Evolutionary conservation across 2,113 vertebrate species (phyloP), one percentile per base, ranked within the genome.

Genomic region (Aythya baeri): DNA sequence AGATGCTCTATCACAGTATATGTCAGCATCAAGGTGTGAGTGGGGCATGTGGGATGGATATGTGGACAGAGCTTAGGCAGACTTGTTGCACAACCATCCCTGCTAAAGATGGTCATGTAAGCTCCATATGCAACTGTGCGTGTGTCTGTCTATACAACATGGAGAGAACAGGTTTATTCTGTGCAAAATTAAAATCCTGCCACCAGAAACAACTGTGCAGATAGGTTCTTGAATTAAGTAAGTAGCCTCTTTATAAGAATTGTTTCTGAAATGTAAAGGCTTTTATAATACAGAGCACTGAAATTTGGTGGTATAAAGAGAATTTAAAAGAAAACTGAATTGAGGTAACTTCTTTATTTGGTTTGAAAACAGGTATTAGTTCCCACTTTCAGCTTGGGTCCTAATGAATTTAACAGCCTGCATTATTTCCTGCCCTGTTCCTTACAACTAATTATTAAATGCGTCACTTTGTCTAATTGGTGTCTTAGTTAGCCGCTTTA

Each of bases 271-370:
- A 50, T 88, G 58, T 85, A 76, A 25, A 50, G 34, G 54, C 31
- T 91, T 58, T 92, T 41, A 36, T 91, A 74, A 67, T 16, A 32
- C 49, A 66, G 44, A 91, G 16, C 21, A 46, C 25, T 66, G 46
- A 89, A 73, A 7, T 44, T 13, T 58, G 11, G 20, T 26, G 14
- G 2, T 74, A 4, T 84, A 83, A 76, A 77, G 44, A 83, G 27
- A 83, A 72, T 67, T 73, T 73, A 66, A 76, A 93, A 90, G 61
- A 74, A 86, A 92, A 72, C 32, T 55, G 23, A 38, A 4, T 62
- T 52, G n/a, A 86, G 44, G 59, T 31, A 89, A 75, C 8, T 3
- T 84, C 44, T 92, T 83, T 81, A 70, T 95, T 88, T 95, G 67
- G 44, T 67, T 92, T 89, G 74, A 74, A 85, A 85, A 46, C 44